Percentiles rank a stretch among this genome's conserved stretches.
Conservation (phyloP, 2,888 invertebrate genomes). For the Agrochola lota region DNA sequence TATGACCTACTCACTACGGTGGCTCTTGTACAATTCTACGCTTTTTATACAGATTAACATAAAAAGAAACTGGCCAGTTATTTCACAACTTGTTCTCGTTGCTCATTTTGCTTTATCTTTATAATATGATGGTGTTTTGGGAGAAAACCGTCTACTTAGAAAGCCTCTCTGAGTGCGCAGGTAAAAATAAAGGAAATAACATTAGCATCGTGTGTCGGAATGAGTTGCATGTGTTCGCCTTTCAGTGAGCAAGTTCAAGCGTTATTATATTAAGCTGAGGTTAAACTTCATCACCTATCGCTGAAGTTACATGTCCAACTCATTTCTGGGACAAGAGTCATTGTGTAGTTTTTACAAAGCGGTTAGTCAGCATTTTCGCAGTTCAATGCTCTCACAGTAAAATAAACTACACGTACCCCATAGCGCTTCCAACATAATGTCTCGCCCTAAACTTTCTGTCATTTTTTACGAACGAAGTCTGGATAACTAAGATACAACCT, state of each 20-base stretch:
- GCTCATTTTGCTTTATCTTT: constrained; percentile 50
- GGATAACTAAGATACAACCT: neutral
- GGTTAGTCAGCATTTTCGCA: constrained; percentile 39
- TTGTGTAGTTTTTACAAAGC: neutral
- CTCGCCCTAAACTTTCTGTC: neutral
- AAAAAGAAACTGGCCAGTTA: constrained; percentile 50
- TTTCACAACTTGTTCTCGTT: constrained; percentile 34
- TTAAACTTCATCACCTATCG: constrained; percentile 21
- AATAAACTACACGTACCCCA: neutral
- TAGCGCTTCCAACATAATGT: neutral
- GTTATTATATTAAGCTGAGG: constrained; percentile 37
- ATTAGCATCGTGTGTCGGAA: constrained; percentile 13
- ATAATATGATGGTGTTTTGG: constrained; percentile 53
- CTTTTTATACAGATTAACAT: constrained; percentile 52
- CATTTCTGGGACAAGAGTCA: constrained; percentile 7
- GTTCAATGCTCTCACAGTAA: constrained; percentile 6
- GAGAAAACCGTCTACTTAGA: constrained; percentile 42
- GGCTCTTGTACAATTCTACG: constrained; percentile 32
- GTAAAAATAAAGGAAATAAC: constrained; percentile 26
- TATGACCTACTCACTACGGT: constrained; percentile 16
- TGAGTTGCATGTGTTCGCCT: constrained; percentile 41
- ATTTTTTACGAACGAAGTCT: neutral
- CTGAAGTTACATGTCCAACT: constrained; percentile 7
- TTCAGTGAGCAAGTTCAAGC: constrained; percentile 28
- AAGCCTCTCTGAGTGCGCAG: constrained; percentile 23